Base-by-base conservation (phyloP, 1,140 invertebrate species). In the Drosophila asahinai region DNA sequence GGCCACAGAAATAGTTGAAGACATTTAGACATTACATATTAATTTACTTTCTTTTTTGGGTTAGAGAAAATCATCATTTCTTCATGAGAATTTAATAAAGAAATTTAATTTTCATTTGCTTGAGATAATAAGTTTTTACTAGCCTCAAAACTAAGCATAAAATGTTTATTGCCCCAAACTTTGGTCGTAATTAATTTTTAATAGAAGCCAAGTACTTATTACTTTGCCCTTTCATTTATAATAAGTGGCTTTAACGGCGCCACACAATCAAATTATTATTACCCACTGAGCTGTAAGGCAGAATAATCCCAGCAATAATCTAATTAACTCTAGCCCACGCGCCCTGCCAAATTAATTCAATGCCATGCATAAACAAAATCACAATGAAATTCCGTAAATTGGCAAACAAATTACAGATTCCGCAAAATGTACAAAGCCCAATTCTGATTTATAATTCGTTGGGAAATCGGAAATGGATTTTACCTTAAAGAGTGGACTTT, bases 311-410 rank as follows among this genome's bases (percentile, higher is more conserved):
- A 40, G 33, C 64, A 68, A 51, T 76, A 80, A 77, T 80, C 54
- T 59, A 71, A 86, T 86, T 75, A 66, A 64, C 52, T 61, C 51
- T 33, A 30, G 30, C 30, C 47, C 40, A 42, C 40, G 15, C n/a
- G 17, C 40, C 22, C 57, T 59, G 62, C 77, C 52, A 67, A 78
- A 84, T 84, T 78, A 72, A 84, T 87, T 83, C 66, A 74, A 55
- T 62, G 52, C 66, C 67, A 52, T 38, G 38, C 49, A 64, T 71
- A 77, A 70, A 73, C 47, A 67, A 49, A 68, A 68, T 68, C 27
- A 59, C 48, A 81, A 75, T 77, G 47, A 65, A 68, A 49, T 55
- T 38, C 57, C 51, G n/a, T 30, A 33, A 66, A 22, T 22, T 38
- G 15, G 27, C 43, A 54, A 59, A 52, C 52, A 64, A 70, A 61